Evolutionary conservation across 2,113 vertebrate genomes (phyloP), one percentile per base, ranked within the genome.

Genomic region (Osmerus mordax): DNA sequence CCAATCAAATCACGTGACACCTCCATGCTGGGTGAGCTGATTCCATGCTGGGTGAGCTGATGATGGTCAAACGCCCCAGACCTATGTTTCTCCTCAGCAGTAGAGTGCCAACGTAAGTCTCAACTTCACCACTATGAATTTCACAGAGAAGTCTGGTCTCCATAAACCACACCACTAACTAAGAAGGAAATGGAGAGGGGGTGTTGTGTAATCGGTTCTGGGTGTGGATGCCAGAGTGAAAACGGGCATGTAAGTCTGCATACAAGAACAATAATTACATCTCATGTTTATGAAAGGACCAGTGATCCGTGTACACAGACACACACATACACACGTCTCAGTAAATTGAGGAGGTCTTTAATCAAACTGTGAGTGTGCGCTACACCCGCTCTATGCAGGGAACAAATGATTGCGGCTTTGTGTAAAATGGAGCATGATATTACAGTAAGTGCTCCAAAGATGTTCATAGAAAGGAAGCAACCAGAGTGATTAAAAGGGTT

Each of bases 1-100:
- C 75, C 75, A 81, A 84, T 76, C n/a, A 1, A 74, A 87, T 86
- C 81, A 82, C 66, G 73, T 83, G 73, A 74, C 81, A 75, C 65
- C 32, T 53, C 78, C 81, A 67, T 21, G 5, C 78, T 47, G 2
- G 2, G 28, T 53, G 1, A 84, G 65, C n/a, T 76, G 75, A 80
- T 51, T 78, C 60, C 47, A 47, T 70, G n/a, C 28, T 81, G 73
- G 73, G 74, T 2, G 19, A 52, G 79, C 3, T 77, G 79, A 63
- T 13, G 54, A 59, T 61, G 69, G 61, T 54, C 75, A 70, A 68
- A 12, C 75, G 72, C 78, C 62, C 70, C 77, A 75, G 70, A 65
- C 19, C 11, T 51, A 15, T 11, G 63, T 36, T 36, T 13, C 11
- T 11, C 9, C 41, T 51, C 41, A 65, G 18, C 18, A 14, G 9